Base-by-base conservation (phyloP, 2,113 vertebrate genomes). In the Phylloscopus trochilus region DNA sequence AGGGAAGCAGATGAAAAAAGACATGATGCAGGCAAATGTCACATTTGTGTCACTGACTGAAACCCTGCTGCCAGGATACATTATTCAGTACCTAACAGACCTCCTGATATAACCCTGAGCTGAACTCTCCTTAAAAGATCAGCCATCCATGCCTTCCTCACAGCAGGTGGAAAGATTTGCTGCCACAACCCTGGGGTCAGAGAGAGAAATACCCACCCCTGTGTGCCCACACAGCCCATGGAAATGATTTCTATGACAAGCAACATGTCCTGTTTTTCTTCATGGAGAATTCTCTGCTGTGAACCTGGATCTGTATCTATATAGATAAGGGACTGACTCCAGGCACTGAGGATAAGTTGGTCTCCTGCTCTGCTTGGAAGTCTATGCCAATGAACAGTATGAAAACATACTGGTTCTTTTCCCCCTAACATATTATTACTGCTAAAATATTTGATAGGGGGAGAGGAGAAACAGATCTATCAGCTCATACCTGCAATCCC, bases 11-110 rank as follows among this genome's bases (percentile, higher is more conserved):
- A 97, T 92, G 59, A 83, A 88, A 94, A 87, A 72, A 92, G 92
- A 94, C 85, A 69, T 17, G 62, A 93, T 95, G 84, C 81, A 91
- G 88, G 88, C 87, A 95, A 96, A 95, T 93, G 72, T 69, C 97
- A 96, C 90, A 78, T 95, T 87, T 88, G 81, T 96, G 94, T 92
- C 94, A 75, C 76, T 30, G 70, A 9, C 81, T 90, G 89, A 97
- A 95, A 58, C 60, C 10, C 3, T 76, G 64, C 86, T 96, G 96
- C 92, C 89, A 90, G 53, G 60, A 87, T 85, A 33, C 87, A 95
- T 96, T 91, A 91, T 93, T 94, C 86, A 87, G 58, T n/a, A 88
- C 63, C 67, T 92, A 90, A 49, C 75, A 94, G 64, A 88, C 64
- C 84, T 91, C 35, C 82, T 49, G 78, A 59, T 91, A 58, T 1